Percentiles rank a stretch among this genome's conserved stretches.
phyloP scores from a whole-genome alignment of 2,888 invertebrate genomes.

The Drosophila atripex region DNA sequence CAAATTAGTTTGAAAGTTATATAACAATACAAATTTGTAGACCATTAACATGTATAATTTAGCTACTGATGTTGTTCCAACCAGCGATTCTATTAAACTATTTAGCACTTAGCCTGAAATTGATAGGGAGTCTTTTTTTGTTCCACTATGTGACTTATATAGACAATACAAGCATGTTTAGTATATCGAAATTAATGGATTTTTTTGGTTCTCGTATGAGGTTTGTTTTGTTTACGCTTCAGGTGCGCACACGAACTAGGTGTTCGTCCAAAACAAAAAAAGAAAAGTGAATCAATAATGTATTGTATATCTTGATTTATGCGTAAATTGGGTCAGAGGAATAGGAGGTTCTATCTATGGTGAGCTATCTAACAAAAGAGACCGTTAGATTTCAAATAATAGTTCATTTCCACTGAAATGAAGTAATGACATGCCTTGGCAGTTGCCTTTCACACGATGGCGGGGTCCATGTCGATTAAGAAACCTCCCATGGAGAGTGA shows the following conservation, averaged over 20 bases:
- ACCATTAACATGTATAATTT: conserved; percentile 36
- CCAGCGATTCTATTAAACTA: background rate
- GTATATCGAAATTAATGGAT: conserved; percentile 63
- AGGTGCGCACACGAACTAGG: conserved; percentile 20
- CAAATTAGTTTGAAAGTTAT: too few species aligned
- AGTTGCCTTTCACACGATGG: conserved; percentile 50
- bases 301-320: conserved; percentile 33
- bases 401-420: conserved; percentile 1
- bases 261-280: background rate
- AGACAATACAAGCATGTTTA: conserved; percentile 43
- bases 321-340: conserved; percentile 31
- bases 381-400: conserved; percentile 25
- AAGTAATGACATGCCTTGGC: conserved; percentile 19
- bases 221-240: conserved; percentile 32
- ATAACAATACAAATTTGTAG: conserved; percentile 2
- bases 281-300: conserved; percentile 50
- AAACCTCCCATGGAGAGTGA: conserved; percentile 44
- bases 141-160: conserved; percentile 11
- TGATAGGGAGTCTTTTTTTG: conserved; percentile 32
- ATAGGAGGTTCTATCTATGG: background rate
- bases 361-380: conserved; percentile 7
- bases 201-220: conserved; percentile 40
- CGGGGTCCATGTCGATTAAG: background rate
- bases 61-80: background rate
- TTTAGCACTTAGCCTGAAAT: conserved; percentile 27